phyloP scores from a whole-genome alignment of 2,797 vertebrate genomes.

The Gastrophryne carolinensis region DNA sequence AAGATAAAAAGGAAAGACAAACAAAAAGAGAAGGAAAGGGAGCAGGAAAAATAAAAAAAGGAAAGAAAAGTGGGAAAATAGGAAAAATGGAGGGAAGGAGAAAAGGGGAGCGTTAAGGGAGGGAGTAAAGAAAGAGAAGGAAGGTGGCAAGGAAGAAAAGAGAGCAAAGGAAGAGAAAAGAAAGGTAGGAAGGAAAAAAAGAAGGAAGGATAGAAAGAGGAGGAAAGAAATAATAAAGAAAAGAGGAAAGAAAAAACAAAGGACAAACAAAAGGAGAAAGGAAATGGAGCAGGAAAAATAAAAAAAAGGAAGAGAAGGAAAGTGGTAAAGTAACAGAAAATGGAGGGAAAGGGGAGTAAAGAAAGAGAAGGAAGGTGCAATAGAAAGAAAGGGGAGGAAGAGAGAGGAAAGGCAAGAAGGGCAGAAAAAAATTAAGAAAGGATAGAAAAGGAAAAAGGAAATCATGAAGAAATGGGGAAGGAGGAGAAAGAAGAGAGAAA shows the following conservation, averaged over 20 bases:
- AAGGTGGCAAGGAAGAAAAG: not conserved
- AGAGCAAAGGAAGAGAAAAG: not conserved
- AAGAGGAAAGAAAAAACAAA: not conserved
- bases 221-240: not conserved
- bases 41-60: not conserved
- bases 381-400: too few relatives aligned
- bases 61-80: not conserved
- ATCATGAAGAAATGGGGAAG: too few relatives aligned
- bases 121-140: not conserved
- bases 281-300: not conserved
- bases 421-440: too few relatives aligned
- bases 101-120: not conserved
- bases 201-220: not conserved
- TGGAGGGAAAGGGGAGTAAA: not conserved
- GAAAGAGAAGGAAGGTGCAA: too few relatives aligned
- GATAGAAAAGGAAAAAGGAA: too few relatives aligned
- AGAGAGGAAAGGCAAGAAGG: too few relatives aligned
- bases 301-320: not conserved
- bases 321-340: not conserved
- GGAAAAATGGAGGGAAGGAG: not conserved
- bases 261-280: not conserved
- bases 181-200: not conserved
- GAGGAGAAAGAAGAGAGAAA: too few relatives aligned
- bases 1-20: not conserved
- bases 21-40: not conserved